phyloP scores from a whole-genome alignment of 2,888 invertebrate species.

The Drepana falcataria region DNA sequence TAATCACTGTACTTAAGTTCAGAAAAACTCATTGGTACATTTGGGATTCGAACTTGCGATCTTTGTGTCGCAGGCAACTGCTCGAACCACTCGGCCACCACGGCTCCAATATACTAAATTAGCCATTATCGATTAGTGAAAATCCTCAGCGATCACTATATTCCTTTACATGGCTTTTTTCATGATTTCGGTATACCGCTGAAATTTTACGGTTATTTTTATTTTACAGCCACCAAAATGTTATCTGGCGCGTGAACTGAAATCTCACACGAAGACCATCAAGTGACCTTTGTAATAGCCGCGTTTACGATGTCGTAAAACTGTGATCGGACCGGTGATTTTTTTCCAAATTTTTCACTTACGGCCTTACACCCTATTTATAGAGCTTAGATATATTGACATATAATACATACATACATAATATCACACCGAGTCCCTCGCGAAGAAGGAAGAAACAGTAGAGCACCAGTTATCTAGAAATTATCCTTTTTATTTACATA shows the following conservation, averaged over 20 bases:
- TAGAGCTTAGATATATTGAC: too few species aligned
- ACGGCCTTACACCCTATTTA: constrained; percentile 18
- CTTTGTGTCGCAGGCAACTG: too few species aligned
- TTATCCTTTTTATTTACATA: too few species aligned
- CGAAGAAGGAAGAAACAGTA: too few species aligned
- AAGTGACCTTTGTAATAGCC: constrained; percentile 54
- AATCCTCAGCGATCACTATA: constrained; percentile 3
- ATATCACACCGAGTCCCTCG: too few species aligned
- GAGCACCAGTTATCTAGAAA: too few species aligned
- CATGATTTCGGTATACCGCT: constrained; percentile 39
- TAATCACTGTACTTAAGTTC: too few species aligned
- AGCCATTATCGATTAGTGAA: not conserved
- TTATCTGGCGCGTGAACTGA: constrained; percentile 40
- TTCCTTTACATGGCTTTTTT: constrained; percentile 22
- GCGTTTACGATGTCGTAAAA: constrained; percentile 60
- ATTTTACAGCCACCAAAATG: constrained; percentile 59
- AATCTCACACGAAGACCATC: constrained; percentile 31
- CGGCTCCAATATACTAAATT: not conserved
- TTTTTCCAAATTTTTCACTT: constrained; percentile 16
- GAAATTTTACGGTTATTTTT: constrained; percentile 57
- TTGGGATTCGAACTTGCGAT: too few species aligned
- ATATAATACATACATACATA: too few species aligned
- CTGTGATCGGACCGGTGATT: constrained; percentile 42
- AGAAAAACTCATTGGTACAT: too few species aligned
- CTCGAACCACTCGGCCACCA: too few species aligned